phyloP scores from a whole-genome alignment of 2,888 invertebrate species.

The Prenolepis imparis region DNA sequence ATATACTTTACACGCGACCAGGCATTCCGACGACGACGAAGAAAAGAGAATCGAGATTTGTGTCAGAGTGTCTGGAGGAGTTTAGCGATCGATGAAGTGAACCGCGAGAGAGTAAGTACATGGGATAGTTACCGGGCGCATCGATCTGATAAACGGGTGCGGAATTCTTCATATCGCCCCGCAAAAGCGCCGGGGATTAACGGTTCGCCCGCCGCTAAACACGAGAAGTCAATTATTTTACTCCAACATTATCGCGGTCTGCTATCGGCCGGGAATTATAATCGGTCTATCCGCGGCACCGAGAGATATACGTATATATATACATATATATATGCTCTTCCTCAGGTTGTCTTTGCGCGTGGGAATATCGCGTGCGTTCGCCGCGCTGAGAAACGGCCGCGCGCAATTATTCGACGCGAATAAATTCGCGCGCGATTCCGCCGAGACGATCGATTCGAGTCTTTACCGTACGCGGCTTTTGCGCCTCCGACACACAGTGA shows the following conservation, averaged over 20 bases:
- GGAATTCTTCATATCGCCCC: slow-evolving; percentile 26
- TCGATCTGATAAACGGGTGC: slow-evolving; percentile 31
- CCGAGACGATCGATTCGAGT: slow-evolving; percentile 32
- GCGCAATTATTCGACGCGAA: slow-evolving; percentile 45
- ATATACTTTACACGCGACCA: neutral
- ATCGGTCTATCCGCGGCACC: slow-evolving; percentile 5
- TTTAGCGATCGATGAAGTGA: neutral
- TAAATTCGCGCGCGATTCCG: slow-evolving; percentile 36
- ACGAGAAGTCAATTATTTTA: slow-evolving; percentile 54
- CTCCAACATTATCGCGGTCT: slow-evolving; percentile 33
- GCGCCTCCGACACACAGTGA: slow-evolving; percentile 1
- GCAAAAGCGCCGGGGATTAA: slow-evolving; percentile 32
- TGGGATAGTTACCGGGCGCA: slow-evolving; percentile 17
- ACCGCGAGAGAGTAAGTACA: neutral
- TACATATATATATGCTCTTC: too few relatives aligned
- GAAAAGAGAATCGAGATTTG: slow-evolving; percentile 29
- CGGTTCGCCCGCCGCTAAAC: slow-evolving; percentile 41
- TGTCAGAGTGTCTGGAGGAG: slow-evolving; percentile 23
- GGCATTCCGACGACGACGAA: neutral
- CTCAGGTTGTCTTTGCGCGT: slow-evolving; percentile 21
- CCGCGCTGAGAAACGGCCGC: slow-evolving; percentile 38
- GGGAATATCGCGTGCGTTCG: slow-evolving; percentile 7
- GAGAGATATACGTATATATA: neutral
- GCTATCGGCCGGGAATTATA: slow-evolving; percentile 41
- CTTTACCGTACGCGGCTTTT: slow-evolving; percentile 24